Conservation (phyloP, 1,140 invertebrate species). For the Rhyzopertha dominica region DNA sequence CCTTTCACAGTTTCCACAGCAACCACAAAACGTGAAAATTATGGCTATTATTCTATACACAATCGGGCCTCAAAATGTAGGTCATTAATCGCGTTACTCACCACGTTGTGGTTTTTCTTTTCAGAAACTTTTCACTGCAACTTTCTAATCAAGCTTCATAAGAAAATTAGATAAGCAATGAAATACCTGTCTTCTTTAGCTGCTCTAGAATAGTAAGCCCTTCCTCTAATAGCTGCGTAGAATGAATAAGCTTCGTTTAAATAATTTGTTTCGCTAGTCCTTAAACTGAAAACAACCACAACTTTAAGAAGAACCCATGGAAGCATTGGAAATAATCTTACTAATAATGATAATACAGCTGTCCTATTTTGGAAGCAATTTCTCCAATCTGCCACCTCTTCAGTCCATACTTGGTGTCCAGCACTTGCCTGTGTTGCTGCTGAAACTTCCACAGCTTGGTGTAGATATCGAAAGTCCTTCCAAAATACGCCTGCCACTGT, state of each 20-base stretch:
- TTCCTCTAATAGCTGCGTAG: constrained; percentile 89
- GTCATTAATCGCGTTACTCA: too few species aligned
- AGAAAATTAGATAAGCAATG: too few species aligned
- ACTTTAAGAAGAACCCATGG: constrained; percentile 1
- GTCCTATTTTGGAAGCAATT: constrained; percentile 97
- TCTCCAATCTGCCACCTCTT: constrained; percentile 99
- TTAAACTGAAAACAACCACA: constrained; percentile 56
- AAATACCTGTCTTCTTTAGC: constrained; percentile 82
- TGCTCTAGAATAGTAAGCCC: constrained; percentile 92
- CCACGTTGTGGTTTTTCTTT: too few species aligned
- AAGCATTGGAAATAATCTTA: constrained; percentile 53
- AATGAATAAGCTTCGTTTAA: constrained; percentile 94
- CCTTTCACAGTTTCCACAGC: too few species aligned
- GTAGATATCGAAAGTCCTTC: constrained; percentile 95
- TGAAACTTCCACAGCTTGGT: constrained; percentile 99
- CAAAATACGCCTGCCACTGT: constrained; percentile 98
- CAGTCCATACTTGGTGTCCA: constrained; percentile 91
- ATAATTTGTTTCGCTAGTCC: constrained; percentile 95
- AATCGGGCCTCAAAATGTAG: too few species aligned
- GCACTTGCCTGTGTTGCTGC: constrained; percentile 87
- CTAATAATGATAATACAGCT: constrained; percentile 99
- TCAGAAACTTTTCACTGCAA: too few species aligned
- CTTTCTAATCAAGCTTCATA: too few species aligned
- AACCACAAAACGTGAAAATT: too few species aligned
- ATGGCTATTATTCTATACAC: too few species aligned